These are phyloP conservation scores for Philopedon plagiatum DNA, from an alignment of 2,888 invertebrate species.

Conservation along the genomic window DNA sequence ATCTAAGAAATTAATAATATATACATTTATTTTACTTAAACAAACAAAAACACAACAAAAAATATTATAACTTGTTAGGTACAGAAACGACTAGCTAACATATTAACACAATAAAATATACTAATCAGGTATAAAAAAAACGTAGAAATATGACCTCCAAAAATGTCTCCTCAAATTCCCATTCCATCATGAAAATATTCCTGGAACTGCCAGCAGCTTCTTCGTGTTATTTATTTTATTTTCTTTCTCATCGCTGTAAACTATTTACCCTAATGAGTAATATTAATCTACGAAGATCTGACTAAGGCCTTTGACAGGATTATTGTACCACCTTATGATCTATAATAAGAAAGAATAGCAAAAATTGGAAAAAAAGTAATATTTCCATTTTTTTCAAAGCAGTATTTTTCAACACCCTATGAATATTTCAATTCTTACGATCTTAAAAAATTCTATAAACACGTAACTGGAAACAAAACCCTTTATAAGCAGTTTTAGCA, in stretches of 20 bases:
- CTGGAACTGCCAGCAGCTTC: conserved; percentile 13
- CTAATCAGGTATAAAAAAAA: conserved; percentile 5
- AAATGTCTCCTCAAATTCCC: background rate
- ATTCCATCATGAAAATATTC: background rate
- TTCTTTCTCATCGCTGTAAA: conserved; percentile 36
- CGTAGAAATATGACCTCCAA: conserved; percentile 25
- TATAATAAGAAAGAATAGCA: conserved; percentile 7
- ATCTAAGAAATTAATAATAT: too few relatives aligned
- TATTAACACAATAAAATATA: background rate
- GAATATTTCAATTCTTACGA: too few relatives aligned
- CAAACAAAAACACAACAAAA: conserved; percentile 5
- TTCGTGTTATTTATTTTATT: background rate
- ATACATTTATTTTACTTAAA: background rate
- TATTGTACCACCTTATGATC: background rate
- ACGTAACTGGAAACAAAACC: too few relatives aligned
- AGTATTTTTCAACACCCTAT: too few relatives aligned
- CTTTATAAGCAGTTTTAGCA: too few relatives aligned
- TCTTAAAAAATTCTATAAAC: too few relatives aligned
- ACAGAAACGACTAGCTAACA: conserved; percentile 15
- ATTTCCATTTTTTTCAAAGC: too few relatives aligned
- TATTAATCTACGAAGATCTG: conserved; percentile 18
- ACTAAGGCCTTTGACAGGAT: conserved; percentile 16
- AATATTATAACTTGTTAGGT: conserved; percentile 6
- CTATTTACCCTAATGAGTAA: conserved; percentile 30
- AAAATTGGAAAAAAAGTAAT: too few relatives aligned